These are phyloP conservation scores for Mobula birostris DNA, from an alignment of 2,113 vertebrate genomes.

Conservation along the genomic window DNA sequence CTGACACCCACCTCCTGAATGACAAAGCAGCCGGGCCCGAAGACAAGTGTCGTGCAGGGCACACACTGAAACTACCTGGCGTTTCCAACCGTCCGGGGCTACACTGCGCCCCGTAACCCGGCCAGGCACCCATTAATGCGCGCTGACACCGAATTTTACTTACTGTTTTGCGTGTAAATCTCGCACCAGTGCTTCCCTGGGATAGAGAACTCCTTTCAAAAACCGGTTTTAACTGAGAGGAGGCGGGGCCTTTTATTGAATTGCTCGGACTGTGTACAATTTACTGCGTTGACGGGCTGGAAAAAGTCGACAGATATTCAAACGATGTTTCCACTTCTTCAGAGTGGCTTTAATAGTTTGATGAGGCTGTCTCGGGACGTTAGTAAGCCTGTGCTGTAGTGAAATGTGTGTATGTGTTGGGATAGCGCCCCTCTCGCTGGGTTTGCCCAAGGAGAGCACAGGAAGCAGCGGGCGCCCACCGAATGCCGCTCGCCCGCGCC, in stretches of 20 bases:
- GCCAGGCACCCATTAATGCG: not conserved
- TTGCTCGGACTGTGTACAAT: not conserved
- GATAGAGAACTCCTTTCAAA: not conserved
- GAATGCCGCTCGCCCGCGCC: not conserved
- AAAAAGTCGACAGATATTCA: not conserved
- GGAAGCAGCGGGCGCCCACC: not conserved
- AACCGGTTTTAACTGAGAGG: not conserved
- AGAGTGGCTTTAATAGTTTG: no score
- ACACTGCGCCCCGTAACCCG: not conserved
- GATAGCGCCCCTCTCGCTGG: no score
- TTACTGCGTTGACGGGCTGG: not conserved
- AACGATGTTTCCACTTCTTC: not conserved
- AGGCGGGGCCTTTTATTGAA: not conserved
- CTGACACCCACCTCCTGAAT: not conserved
- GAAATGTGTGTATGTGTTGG: not conserved
- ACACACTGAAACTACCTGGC: no score
- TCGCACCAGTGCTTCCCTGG: not conserved
- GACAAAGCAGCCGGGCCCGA: constrained; percentile 4
- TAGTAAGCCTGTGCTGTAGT: no score
- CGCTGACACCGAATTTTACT: constrained; percentile 13
- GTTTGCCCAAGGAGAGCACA: not conserved
- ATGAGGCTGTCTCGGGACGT: no score
- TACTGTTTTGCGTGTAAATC: constrained; percentile 14
- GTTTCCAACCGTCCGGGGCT: not conserved
- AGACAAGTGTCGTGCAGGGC: no score